These are phyloP conservation scores for Avahi laniger DNA, from an alignment of 2,797 vertebrate species.

Conservation along the genomic window DNA sequence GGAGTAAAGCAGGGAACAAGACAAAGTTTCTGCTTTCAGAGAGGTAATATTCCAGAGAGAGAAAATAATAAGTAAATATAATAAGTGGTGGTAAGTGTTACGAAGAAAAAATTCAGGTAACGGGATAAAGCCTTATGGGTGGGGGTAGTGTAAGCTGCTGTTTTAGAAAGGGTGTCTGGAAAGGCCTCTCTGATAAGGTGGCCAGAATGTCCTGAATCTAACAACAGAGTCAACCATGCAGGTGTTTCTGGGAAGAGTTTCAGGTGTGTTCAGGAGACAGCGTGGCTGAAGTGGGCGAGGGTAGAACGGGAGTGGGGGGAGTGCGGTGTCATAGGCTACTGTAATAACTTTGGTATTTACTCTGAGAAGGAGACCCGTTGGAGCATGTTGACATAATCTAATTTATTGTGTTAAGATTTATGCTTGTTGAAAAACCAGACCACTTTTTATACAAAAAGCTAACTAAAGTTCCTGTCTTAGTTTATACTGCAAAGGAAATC, in stretches of 20 bases:
- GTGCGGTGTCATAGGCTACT: neutral
- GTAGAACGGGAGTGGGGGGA: neutral
- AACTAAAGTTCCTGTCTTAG: neutral
- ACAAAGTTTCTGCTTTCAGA: neutral
- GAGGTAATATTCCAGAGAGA: neutral
- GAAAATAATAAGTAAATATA: neutral
- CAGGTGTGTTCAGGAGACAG: neutral
- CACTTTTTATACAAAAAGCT: neutral
- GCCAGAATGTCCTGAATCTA: neutral
- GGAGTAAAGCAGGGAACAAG: neutral
- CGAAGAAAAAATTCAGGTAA: neutral
- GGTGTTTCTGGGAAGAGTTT: neutral
- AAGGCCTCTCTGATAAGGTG: neutral
- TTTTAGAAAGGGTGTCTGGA: neutral
- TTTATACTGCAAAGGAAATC: neutral
- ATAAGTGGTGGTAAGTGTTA: neutral
- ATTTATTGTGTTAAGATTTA: neutral
- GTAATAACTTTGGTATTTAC: neutral
- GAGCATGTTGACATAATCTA: neutral
- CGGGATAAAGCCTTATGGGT: too few species aligned
- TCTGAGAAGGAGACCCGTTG: neutral
- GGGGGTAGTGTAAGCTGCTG: neutral
- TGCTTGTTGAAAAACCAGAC: neutral
- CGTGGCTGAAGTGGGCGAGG: neutral
- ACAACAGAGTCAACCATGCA: neutral